A percentile compares a stretch with the other conserved stretches of the same genome.
Conservation (phyloP, 2,113 vertebrate genomes). For the Anolis carolinensis region DNA sequence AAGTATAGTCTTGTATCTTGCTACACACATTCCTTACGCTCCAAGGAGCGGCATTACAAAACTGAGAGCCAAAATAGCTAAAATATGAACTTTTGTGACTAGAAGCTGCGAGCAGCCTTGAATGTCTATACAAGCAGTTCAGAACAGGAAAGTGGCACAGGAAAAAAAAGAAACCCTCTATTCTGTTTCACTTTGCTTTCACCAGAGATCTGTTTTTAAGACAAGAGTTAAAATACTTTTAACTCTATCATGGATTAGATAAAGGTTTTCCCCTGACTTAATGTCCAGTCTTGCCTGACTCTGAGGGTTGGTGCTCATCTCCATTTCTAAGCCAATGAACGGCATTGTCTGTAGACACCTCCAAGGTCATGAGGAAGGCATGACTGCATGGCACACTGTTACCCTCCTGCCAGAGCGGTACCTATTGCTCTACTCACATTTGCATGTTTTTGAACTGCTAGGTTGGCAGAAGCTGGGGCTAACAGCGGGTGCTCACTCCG, state of each 20-base stretch:
- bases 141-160: neutral
- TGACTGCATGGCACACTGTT: too few relatives aligned
- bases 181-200: neutral
- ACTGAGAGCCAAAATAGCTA: neutral
- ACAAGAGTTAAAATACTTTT: neutral
- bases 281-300: too few relatives aligned
- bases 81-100: neutral
- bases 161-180: neutral
- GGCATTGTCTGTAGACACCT: too few relatives aligned
- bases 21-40: constrained; percentile 1
- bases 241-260: neutral
- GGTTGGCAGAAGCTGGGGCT: too few relatives aligned
- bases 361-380: too few relatives aligned
- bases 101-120: neutral
- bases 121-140: neutral
- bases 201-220: neutral
- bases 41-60: neutral
- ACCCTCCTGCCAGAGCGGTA: too few relatives aligned
- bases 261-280: too few relatives aligned
- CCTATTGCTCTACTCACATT: too few relatives aligned
- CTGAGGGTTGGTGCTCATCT: too few relatives aligned
- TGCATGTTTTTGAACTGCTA: too few relatives aligned
- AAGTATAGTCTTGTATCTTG: constrained; percentile 21
- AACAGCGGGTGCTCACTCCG: too few relatives aligned
- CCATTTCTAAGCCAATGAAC: too few relatives aligned